Evolutionary conservation across 2,797 vertebrate genomes (phyloP).

Genomic region (Pempheris klunzingeri): DNA sequence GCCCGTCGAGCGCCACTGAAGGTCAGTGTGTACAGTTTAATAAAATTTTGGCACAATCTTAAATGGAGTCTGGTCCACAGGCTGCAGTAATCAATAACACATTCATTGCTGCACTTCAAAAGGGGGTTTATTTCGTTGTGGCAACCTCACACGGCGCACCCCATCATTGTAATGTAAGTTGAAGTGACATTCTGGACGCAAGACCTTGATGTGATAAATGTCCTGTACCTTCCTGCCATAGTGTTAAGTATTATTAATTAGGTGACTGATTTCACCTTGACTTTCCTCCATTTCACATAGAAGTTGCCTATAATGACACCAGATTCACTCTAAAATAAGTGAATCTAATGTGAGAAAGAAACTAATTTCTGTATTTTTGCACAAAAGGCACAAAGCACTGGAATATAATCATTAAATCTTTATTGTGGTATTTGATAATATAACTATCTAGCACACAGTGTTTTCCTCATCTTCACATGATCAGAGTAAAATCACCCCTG

Average conservation of each 20-base stretch:
- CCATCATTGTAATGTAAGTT: slow-evolving; percentile 52
- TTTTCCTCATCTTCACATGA: not conserved
- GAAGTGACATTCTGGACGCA: slow-evolving; percentile 51
- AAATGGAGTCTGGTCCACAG: not conserved
- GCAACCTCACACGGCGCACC: slow-evolving; percentile 68
- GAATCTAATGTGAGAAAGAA: no score
- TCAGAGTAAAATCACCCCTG: not conserved
- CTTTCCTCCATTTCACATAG: not conserved
- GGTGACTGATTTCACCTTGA: not conserved
- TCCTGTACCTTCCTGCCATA: not conserved
- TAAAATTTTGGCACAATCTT: rapidly evolving
- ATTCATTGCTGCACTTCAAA: slow-evolving; percentile 13
- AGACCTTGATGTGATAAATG: slow-evolving; percentile 48
- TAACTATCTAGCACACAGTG: slow-evolving; percentile 24
- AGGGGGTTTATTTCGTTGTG: slow-evolving; percentile 62
- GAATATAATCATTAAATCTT: slow-evolving; percentile 40
- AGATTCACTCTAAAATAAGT: no score
- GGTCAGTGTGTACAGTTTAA: rapidly evolving
- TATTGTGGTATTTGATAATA: slow-evolving; percentile 62
- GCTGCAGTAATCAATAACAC: not conserved
- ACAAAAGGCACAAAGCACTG: slow-evolving; percentile 43
- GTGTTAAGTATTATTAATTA: not conserved
- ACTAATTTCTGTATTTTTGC: not conserved
- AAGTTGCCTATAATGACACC: not conserved
- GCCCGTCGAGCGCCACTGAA: rapidly evolving